A percentile compares a stretch with the other conserved stretches of the same genome.
Conservation (phyloP, 1,140 invertebrate genomes). For the Varroa destructor region DNA sequence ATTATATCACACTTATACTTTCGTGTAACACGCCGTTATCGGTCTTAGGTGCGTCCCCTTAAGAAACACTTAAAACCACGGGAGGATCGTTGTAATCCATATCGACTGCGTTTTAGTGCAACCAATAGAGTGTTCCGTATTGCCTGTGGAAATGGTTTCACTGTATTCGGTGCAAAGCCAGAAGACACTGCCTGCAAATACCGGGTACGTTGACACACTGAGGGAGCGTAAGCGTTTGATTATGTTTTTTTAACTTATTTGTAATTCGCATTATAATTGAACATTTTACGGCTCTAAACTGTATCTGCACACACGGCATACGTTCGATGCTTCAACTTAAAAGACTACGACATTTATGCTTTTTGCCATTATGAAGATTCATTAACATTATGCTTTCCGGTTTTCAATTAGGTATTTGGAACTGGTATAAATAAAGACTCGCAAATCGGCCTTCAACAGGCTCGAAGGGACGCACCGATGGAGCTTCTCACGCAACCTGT, state of each 20-base stretch:
- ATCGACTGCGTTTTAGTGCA: constrained; percentile 29
- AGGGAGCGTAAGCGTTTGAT: background rate
- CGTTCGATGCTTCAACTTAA: too few relatives aligned
- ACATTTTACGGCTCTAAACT: background rate
- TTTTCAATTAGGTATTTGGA: constrained; percentile 54
- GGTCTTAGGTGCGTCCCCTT: constrained; percentile 24
- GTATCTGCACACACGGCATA: too few relatives aligned
- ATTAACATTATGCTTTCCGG: too few relatives aligned
- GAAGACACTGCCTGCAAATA: constrained; percentile 45
- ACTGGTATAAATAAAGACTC: constrained; percentile 81
- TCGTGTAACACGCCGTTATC: constrained; percentile 23
- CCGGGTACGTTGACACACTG: background rate
- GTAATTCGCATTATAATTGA: background rate
- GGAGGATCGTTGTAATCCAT: constrained; percentile 11
- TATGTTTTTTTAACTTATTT: background rate
- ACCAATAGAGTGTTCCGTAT: constrained; percentile 50
- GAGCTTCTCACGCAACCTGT: constrained; percentile 9
- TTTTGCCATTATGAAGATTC: too few relatives aligned
- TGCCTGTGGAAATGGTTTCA: constrained; percentile 80
- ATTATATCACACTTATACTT: background rate
- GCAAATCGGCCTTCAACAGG: constrained; percentile 57
- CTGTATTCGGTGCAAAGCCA: constrained; percentile 57
- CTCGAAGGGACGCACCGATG: constrained; percentile 1
- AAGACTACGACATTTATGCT: too few relatives aligned
- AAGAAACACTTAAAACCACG: background rate